A percentile compares a stretch with the other conserved stretches of the same genome.
phyloP scores from a whole-genome alignment of 2,797 vertebrate species.

The Rhinatrema bivittatum region DNA sequence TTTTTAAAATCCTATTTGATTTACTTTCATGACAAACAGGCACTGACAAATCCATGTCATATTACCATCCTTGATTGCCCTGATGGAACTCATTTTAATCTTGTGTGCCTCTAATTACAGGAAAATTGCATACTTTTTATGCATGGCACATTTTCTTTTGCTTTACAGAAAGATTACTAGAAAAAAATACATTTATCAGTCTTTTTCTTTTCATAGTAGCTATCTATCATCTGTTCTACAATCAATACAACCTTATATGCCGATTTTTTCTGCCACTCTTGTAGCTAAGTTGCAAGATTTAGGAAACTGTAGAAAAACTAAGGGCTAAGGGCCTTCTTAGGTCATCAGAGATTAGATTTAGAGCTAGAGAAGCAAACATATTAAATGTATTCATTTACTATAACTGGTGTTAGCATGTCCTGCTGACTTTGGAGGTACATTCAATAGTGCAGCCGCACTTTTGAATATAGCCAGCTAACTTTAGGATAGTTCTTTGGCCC shows the following conservation, averaged over 20 bases:
- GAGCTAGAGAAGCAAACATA: too few relatives aligned
- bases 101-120: conserved; percentile 67
- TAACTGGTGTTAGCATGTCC: too few relatives aligned
- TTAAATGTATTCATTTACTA: too few relatives aligned
- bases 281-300: conserved; percentile 34
- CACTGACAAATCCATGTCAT: conserved; percentile 57
- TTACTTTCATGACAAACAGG: conserved; percentile 59
- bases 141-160: conserved; percentile 61
- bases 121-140: conserved; percentile 69
- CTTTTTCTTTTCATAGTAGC: conserved; percentile 38
- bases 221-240: conserved; percentile 41
- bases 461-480: too few relatives aligned
- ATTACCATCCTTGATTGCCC: conserved; percentile 68
- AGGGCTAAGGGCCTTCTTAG: too few relatives aligned
- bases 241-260: conserved; percentile 49
- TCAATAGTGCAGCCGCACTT: too few relatives aligned
- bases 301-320: conserved; percentile 25
- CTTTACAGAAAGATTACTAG: conserved; percentile 56
- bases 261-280: conserved; percentile 42
- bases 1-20: conserved; percentile 47
- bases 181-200: conserved; percentile 49
- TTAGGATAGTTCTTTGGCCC: too few relatives aligned
- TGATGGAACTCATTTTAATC: conserved; percentile 68
- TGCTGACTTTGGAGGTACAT: too few relatives aligned
- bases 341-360: too few relatives aligned